Conservation (phyloP, 1,140 invertebrate genomes). For the Melitaea cinxia region DNA sequence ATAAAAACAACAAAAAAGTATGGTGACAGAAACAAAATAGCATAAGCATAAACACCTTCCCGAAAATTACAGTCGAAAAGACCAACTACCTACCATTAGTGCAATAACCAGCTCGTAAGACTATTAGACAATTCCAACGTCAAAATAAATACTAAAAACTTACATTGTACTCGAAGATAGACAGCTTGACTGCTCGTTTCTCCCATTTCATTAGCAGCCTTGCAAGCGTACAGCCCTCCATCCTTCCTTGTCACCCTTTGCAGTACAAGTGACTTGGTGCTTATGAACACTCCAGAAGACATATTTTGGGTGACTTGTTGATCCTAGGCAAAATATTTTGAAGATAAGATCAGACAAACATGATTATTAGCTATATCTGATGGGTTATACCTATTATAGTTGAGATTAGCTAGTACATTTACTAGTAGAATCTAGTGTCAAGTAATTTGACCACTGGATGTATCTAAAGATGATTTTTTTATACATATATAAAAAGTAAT, state of each 20-base stretch:
- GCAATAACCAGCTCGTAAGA: no score
- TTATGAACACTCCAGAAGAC: slow-evolving; percentile 92
- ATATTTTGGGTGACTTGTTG: slow-evolving; percentile 89
- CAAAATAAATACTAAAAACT: slow-evolving; percentile 81
- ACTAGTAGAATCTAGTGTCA: no score
- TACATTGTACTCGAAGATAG: slow-evolving; percentile 90
- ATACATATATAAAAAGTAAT: no score
- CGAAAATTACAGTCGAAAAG: no score
- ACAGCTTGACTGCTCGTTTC: slow-evolving; percentile 90
- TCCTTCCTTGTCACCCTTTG: slow-evolving; percentile 90
- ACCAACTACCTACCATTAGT: no score
- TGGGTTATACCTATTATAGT: neutral
- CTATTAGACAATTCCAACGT: no score
- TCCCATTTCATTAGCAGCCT: slow-evolving; percentile 90
- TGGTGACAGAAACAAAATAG: no score
- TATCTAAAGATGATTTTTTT: no score
- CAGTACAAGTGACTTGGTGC: slow-evolving; percentile 92
- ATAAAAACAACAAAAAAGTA: no score
- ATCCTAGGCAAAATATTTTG: slow-evolving; percentile 81
- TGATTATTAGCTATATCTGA: neutral
- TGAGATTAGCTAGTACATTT: no score
- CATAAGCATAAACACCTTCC: no score
- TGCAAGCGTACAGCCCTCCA: slow-evolving; percentile 91
- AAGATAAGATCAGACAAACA: neutral
- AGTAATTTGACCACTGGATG: no score